Evolutionary conservation across 1,140 invertebrate genomes (phyloP).

Genomic region (Anastrepha obliqua): DNA sequence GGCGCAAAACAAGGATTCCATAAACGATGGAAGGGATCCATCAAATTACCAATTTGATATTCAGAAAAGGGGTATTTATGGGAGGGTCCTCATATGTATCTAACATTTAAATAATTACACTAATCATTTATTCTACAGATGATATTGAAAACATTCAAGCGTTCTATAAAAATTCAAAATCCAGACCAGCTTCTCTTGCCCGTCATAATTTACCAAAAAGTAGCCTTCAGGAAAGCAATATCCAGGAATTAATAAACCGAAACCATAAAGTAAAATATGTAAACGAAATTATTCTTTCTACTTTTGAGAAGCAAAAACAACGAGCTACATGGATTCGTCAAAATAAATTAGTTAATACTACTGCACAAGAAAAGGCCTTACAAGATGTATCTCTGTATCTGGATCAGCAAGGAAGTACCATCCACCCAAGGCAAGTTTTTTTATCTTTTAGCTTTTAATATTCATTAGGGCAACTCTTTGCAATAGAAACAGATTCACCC

Average conservation of each 20-base stretch:
- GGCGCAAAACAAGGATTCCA: background rate
- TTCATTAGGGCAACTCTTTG: no score
- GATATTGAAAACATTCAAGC: constrained; percentile 31
- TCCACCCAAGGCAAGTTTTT: background rate
- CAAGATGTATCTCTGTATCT: constrained; percentile 9
- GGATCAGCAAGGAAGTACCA: background rate
- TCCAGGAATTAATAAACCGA: background rate
- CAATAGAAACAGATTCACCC: no score
- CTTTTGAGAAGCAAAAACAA: constrained; percentile 46
- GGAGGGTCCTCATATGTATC: background rate
- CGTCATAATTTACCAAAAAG: background rate
- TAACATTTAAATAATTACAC: background rate
- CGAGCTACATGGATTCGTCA: constrained; percentile 18
- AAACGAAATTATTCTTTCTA: constrained; percentile 20
- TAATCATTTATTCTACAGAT: constrained; percentile 1
- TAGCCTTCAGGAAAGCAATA: constrained; percentile 15
- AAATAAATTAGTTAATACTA: constrained; percentile 25
- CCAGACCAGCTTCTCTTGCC: constrained; percentile 8
- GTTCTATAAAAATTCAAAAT: constrained; percentile 22
- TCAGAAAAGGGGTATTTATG: constrained; percentile 24
- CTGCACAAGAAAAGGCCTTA: background rate
- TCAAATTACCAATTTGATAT: constrained; percentile 30
- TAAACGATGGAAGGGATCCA: constrained; percentile 10
- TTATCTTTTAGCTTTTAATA: background rate
- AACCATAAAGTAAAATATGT: constrained; percentile 37